Base-by-base conservation (phyloP, 1,140 invertebrate genomes). In the Holotrichia oblita region DNA sequence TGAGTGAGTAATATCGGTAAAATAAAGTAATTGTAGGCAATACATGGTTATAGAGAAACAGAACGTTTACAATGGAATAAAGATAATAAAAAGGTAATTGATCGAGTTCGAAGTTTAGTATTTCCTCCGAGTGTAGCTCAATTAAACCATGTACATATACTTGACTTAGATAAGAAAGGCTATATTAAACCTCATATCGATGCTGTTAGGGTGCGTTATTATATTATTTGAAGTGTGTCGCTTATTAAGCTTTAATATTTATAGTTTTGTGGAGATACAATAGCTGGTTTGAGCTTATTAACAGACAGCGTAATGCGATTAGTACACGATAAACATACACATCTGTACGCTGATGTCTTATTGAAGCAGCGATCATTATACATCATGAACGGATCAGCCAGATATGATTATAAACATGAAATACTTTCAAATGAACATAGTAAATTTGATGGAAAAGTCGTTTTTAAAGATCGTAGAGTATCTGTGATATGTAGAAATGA, bases 181-280 rank as follows among this genome's bases (percentile, higher is more conserved):
- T 92, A 93, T 82, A 99, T 99, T 81, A 98, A 97, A 87, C 97
- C 98, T 1, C 98, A 99, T 86, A 92, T 99, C 41, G 98, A 99
- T 87, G 97, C 97, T 85, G 89, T 96, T 20, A 89, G 94, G 86
- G 97, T 98, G 89, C 89, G 90, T 87, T 27, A n/a, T 34, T 17
- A 24, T 73, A 78, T 73, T 40, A 69, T 17, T 69, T 64, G 14
- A 6, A 44, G 2, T 41, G 3, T 1, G n/a, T 41, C n/a, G n/a
- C n/a, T n/a, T n/a, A n/a, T n/a, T 69, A 69, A 22, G 69, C 34
- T 41, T n/a, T 14, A 6, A 41, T 78, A 82, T 80, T 85, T 77
- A 89, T 89, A 98, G 96, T 99, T 99, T 89, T 99, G 98, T 89
- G 98, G 98, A 41, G 92, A 93, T 82, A 94, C 94, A n/a, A 98